These are phyloP conservation scores for Stramonita haemastoma DNA, from an alignment of 2,888 invertebrate genomes.

Conservation along the genomic window DNA sequence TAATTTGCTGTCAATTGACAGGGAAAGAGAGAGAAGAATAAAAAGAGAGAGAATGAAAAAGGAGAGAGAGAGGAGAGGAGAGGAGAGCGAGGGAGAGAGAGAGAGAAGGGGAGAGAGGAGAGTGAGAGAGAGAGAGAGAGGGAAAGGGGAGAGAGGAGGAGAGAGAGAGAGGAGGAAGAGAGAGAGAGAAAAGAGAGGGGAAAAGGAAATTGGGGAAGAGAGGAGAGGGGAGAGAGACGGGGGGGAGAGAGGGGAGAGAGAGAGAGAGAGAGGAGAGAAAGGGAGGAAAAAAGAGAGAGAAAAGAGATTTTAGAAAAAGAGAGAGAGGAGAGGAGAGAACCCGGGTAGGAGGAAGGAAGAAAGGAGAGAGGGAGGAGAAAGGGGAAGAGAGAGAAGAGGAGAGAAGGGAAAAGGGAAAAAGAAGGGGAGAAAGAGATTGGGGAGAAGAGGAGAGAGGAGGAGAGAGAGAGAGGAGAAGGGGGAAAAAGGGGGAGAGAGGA, in stretches of 20 bases:
- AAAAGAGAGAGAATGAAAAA: neutral
- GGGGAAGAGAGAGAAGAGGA: no score
- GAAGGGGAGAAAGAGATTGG: no score
- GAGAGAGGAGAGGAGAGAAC: neutral
- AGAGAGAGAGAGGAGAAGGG: no score
- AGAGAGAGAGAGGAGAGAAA: conserved; percentile 31
- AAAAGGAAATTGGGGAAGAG: no score
- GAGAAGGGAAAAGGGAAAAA: no score
- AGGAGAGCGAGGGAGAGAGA: conserved; percentile 7
- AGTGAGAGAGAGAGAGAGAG: conserved; percentile 27
- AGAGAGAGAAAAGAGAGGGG: conserved; percentile 38
- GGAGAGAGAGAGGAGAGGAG: neutral
- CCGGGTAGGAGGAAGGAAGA: no score
- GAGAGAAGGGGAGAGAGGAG: neutral
- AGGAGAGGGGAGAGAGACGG: no score
- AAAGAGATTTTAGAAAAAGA: neutral
- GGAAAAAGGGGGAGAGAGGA: no score
- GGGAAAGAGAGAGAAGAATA: neutral
- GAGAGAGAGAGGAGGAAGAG: no score
- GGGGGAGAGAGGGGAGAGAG: conserved; percentile 31
- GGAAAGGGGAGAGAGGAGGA: no score
- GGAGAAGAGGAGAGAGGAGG: no score
- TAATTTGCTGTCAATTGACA: neutral
- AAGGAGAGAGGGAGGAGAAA: no score
- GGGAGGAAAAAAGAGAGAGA: neutral